Evolutionary conservation across 1,140 invertebrate species (phyloP).

Genomic region (Drosophila simulans): DNA sequence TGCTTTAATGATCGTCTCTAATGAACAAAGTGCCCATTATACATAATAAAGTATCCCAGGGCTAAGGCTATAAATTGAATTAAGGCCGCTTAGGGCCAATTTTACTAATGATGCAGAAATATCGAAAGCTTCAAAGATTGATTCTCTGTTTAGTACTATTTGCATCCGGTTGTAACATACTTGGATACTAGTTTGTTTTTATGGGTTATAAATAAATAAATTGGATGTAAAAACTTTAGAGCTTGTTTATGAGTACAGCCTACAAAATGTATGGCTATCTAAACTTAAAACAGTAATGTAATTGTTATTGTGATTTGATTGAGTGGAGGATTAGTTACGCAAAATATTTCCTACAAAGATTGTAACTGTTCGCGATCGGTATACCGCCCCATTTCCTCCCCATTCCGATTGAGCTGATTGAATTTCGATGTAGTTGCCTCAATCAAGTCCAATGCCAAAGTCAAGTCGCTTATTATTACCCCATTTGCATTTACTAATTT

Average conservation of each 20-base stretch:
- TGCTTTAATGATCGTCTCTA: slow-evolving; percentile 11
- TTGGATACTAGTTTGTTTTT: too few relatives aligned
- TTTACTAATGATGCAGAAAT: slow-evolving; percentile 24
- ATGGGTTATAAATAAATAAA: neutral
- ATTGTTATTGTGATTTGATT: neutral
- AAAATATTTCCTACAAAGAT: slow-evolving; percentile 10
- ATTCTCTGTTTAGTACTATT: too few relatives aligned
- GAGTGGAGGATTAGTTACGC: slow-evolving; percentile 26
- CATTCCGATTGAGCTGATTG: slow-evolving; percentile 43
- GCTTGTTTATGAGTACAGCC: too few relatives aligned
- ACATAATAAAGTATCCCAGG: slow-evolving; percentile 7
- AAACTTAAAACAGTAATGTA: neutral
- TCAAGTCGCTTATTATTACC: slow-evolving; percentile 57
- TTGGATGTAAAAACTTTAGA: neutral
- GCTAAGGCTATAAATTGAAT: slow-evolving; percentile 7
- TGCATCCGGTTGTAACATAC: neutral
- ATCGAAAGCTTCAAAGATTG: neutral
- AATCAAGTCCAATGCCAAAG: slow-evolving; percentile 55
- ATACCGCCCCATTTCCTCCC: neutral
- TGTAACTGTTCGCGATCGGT: slow-evolving; percentile 1
- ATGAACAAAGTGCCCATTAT: slow-evolving; percentile 37
- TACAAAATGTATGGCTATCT: neutral
- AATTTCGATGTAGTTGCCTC: slow-evolving; percentile 55
- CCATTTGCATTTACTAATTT: slow-evolving; percentile 52
- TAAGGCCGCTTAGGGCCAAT: neutral